Evolutionary conservation across 2,888 invertebrate genomes (phyloP), one percentile per base, ranked within the genome.

Genomic region (Saturnia japonica): DNA sequence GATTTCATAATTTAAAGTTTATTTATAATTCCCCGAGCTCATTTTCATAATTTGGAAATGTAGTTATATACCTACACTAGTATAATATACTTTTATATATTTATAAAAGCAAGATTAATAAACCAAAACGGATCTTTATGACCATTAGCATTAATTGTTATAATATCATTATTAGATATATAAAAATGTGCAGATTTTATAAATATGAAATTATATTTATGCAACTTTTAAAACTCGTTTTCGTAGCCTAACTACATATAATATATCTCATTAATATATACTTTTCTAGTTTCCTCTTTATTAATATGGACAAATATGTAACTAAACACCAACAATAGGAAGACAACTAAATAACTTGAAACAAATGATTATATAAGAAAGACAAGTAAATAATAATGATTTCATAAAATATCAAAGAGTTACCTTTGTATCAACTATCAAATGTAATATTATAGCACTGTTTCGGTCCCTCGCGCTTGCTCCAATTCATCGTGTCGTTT

Each of bases 401-500:
- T 88, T 88, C 82, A 85, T 88, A 82, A 83, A 87, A 85, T 87
- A 85, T 87, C 79, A 85, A 79, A 85, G 77, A 75, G 84, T 84
- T 82, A 83, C 81, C 82, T 84, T 87, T 88, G 89, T 91, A 92
- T 92, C 92, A 87, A 83, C 86, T 91, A 88, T 88, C 91, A 90
- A 86, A 81, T 86, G 91, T 83, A 92, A 93, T 83, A 76, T 78
- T 82, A 93, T 84, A 90, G 85, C 77, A 77, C 74, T 90, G 93
- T 90, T 91, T 91, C 93, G 91, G 90, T 92, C 85, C 86, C 87
- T 84, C 88, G 90, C 86, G 84, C 83, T 86, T 85, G 91, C 88
- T 90, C 91, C 88, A 90, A 87, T 91, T 93, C 89, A 82, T 84
- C 88, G 89, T 90, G 89, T 91, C 90, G 85, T 87, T 89, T 91